Base-by-base conservation (phyloP, 2,888 invertebrate genomes). In the Nephrocerus scutellatus region DNA sequence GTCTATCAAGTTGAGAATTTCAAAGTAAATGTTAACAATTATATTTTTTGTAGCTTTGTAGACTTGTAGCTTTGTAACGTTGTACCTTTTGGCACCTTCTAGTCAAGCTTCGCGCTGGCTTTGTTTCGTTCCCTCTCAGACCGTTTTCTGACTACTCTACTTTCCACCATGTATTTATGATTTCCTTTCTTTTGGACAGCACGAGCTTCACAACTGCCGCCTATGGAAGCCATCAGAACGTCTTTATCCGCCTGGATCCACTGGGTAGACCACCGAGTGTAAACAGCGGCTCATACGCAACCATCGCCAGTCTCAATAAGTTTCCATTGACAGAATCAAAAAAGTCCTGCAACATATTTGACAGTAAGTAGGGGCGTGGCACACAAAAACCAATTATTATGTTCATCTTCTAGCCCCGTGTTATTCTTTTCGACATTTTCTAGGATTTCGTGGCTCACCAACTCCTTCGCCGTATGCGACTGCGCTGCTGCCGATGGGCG, bases 281-380 rank as follows among this genome's bases (percentile, higher is more conserved):
- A 18, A 77, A 76, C 51, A 83, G 82, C 39, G 85, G 84, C 46
- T 85, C 84, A 52, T 86, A 86, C 57, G 86, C 86, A 28, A 86
- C 86, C 28, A 86, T 86, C 53, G 85, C 84, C 41, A 85, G 85
- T 63, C 74, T 85, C 54, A 84, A 85, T 60, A 83, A 83, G 62
- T 79, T 79, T 51, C 80, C 82, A 18, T 71, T 75, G 47, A 72
- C 54, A 35, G 66, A 66, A 38, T 52, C 59, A 24, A 66, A 67
- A 49, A 67, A 65, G 49, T 62, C 66, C 15, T 67, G 67, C 57
- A 63, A 64, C 55, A 57, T 60, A 43, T 63, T 63, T 48, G 61
- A 63, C 47, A 55, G 63, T 62, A 54, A 57, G 63, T 63, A 47
- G 35, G 41, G 23, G 10, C 23, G 8, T 9, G 10, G 23, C 10